Conservation (phyloP, 2,113 vertebrate genomes). For the Sinocyclocheilus maitianheensis region DNA sequence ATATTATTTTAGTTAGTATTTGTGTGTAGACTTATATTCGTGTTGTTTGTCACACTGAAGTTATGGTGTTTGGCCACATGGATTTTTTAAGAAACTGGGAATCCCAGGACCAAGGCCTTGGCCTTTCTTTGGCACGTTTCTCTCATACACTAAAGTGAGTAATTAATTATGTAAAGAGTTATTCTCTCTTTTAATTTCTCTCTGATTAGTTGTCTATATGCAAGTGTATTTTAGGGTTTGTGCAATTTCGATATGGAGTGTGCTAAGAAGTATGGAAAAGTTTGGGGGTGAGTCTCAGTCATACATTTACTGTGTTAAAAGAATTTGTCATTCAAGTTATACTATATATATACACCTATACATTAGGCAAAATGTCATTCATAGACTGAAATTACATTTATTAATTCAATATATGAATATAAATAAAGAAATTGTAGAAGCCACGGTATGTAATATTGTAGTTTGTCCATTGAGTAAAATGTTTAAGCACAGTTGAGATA, state of each 20-base stretch:
- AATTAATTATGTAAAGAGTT: neutral
- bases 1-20: neutral
- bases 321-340: too few species aligned
- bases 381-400: too few species aligned
- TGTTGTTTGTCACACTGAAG: conserved; percentile 60
- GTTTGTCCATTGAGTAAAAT: neutral
- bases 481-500: neutral
- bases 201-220: neutral
- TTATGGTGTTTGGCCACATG: conserved; percentile 77
- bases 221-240: conserved; percentile 70
- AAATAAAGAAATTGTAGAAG: too few species aligned
- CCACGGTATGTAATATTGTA: neutral
- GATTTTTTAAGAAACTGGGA: conserved; percentile 78
- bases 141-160: conserved; percentile 47
- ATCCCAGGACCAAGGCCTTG: conserved; percentile 79
- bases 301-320: neutral
- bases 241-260: conserved; percentile 72
- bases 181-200: neutral
- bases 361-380: too few species aligned
- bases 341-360: neutral
- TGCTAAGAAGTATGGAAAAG: conserved; percentile 78
- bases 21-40: neutral
- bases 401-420: too few species aligned
- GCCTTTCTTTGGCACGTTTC: conserved; percentile 74
- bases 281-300: conserved; percentile 79